A percentile compares a stretch with the other conserved stretches of the same genome.
Evolutionary conservation across 2,797 vertebrate genomes (phyloP).

Genomic region (Sparidentex hasta): DNA sequence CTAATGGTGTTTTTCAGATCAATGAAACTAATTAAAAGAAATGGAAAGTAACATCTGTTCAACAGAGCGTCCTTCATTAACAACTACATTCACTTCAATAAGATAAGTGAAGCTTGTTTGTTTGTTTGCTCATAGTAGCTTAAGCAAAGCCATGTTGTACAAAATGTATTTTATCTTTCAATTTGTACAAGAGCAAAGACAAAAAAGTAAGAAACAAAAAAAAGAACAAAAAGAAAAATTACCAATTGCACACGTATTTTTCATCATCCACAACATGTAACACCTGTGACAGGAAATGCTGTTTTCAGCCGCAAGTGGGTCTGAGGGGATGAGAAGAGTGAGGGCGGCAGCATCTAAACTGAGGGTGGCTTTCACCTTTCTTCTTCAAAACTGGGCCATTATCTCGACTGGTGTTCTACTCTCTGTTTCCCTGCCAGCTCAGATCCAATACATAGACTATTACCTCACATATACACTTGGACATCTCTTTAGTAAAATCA

Average conservation of each 20-base stretch:
- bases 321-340: neutral
- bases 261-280: neutral
- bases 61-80: neutral
- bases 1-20: neutral
- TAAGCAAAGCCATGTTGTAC: neutral
- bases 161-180: neutral
- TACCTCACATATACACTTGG: neutral
- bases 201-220: neutral
- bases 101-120: neutral
- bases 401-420: neutral
- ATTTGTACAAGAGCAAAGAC: neutral
- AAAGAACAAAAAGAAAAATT: neutral
- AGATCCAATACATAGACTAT: neutral
- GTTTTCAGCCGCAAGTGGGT: conserved; percentile 21
- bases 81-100: neutral
- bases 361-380: conserved; percentile 8
- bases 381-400: conserved; percentile 21
- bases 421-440: conserved; percentile 18
- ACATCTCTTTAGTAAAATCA: neutral
- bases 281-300: conserved; percentile 26
- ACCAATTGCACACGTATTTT: neutral
- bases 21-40: neutral
- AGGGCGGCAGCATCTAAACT: neutral
- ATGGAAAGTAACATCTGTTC: neutral
- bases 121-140: neutral